Evolutionary conservation across 2,113 vertebrate species (phyloP).

Genomic region (Noturus placidus): DNA sequence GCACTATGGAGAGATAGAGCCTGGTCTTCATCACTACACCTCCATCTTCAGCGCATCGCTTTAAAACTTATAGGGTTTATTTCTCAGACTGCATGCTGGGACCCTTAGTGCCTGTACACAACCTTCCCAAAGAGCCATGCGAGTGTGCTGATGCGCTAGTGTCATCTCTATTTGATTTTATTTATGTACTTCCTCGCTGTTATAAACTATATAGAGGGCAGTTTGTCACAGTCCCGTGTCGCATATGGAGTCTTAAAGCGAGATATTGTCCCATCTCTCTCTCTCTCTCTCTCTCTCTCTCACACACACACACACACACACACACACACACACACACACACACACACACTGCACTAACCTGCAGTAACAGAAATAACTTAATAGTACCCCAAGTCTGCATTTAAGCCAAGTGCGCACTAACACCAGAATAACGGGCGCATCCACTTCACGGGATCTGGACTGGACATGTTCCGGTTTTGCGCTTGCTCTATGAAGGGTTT

Average conservation of each 20-base stretch:
- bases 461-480: background rate
- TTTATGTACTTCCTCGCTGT: background rate
- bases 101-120: background rate
- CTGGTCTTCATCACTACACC: no score
- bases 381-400: background rate
- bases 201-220: background rate
- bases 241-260: background rate
- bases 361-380: slow-evolving; percentile 12
- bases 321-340: background rate
- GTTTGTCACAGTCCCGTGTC: background rate
- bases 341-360: background rate
- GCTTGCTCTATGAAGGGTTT: background rate
- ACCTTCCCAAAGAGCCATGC: no score
- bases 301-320: background rate
- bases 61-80: background rate
- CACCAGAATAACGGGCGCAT: background rate
- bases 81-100: background rate
- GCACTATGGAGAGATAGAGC: background rate
- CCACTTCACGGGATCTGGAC: background rate
- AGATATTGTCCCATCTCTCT: slow-evolving; percentile 1
- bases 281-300: slow-evolving; percentile 1
- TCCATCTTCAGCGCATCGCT: background rate
- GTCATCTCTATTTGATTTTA: background rate
- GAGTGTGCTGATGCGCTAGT: background rate
- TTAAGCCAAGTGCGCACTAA: background rate